Evolutionary conservation across 2,888 invertebrate genomes (phyloP), one percentile per base, ranked within the genome.

Genomic region (Caenorhabditis imperialis): DNA sequence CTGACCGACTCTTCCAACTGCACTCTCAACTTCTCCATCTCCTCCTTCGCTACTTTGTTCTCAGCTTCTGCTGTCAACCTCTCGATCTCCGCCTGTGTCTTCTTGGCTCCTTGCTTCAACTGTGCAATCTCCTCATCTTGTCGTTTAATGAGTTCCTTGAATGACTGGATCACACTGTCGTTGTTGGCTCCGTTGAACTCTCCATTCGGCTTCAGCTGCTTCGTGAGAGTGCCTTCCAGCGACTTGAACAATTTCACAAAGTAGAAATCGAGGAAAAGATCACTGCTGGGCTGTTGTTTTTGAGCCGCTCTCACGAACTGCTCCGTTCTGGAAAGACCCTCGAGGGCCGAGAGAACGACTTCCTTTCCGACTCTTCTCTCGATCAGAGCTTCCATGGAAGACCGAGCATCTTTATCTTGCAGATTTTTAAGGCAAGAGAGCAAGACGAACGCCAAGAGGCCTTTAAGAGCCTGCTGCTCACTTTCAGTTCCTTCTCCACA

Each of bases 331-430:
- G 93, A 92, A 61, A 98, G 93, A 81, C 94, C 93, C 55, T 92
- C 92, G 67, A 99, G 90, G 86, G 94, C 94, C 75, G 94, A 93
- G 67, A 93, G 91, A 88, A 95, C 94, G 53, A 92, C 92, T 88
- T 99, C 98, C 81, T 93, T 90, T 6, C 95, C 96, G 70, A 99
- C 93, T 77, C 98, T 91, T 87, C 94, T 94, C 72, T 93, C 92
- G 40, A 98, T 92, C 51, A 97, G 40, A n/a, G 73, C 67, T 27
- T 77, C 80, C 40, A 81, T 44, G 6, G 77, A 67, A 7, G 57
- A 27, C 45, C 79, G 54, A 6, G 72, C 62, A 27, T 69, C 65
- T 16, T 55, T 50, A 4, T 76, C 72, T 18, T 65, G 61, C 2
- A 76, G 55, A 25, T 69, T 60, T 8, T 75, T 70, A 14, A 81